Evolutionary conservation across 2,797 vertebrate genomes (phyloP), one percentile per base, ranked within the genome.

Genomic region (Scolopax bukidnonensis): DNA sequence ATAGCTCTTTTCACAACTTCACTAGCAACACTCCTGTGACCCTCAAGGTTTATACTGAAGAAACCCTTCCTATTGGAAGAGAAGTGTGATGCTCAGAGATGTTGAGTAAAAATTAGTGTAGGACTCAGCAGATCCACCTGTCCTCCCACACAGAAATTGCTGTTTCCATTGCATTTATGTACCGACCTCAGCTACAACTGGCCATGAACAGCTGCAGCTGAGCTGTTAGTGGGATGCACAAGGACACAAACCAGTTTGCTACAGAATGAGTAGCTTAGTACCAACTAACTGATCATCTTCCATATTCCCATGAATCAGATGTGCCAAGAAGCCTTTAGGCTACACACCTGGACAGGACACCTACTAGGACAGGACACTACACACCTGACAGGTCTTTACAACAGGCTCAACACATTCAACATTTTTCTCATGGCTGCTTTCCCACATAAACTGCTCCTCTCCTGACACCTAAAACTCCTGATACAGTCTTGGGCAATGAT

Each of bases 371-470:
- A 36, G 36, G 36, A 36, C 36, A 36, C 36, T 36, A 36, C 36
- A 36, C 36, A 36, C 36, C 36, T 36, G 36, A 8, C 36, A 36
- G 36, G 38, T 50, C 75, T 60, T 38, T n/a, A 17, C 30, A 53
- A 24, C 18, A 5, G 38, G 50, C 56, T 30, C 2, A 0, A 19
- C 12, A 4, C 11, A 5, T 4, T 4, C 20, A 6, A 1, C 0
- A 0, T 5, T 5, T 6, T 50, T 23, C 45, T 30, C 3, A 1
- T 1, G 17, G 69, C 74, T 25, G 57, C 59, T 63, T 40, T 48
- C 70, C 70, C 47, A 12, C n/a, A 3, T 3, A 9, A 11, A 12
- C 87, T 4, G 20, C 32, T 71, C 20, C 30, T 70, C 79, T 57
- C 33, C 43, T 21, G 79, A 4, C 36, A 27, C 73, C 56, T 11